These are phyloP conservation scores for Catostomus latipinnis DNA, from an alignment of 2,797 vertebrate species.

Conservation along the genomic window DNA sequence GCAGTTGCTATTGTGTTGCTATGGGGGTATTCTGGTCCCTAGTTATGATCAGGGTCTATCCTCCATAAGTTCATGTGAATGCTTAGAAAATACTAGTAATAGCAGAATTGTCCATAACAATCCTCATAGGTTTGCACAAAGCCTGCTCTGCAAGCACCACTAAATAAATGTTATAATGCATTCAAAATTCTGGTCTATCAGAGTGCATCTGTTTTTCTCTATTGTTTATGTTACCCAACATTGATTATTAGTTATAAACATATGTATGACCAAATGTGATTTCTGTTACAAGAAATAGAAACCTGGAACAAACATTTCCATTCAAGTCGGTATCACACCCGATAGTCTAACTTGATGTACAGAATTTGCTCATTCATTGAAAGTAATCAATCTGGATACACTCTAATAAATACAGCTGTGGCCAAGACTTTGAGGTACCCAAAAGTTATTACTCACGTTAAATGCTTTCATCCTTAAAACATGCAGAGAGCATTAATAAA, in stretches of 20 bases:
- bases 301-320: conserved; percentile 5
- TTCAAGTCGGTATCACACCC: conserved; percentile 11
- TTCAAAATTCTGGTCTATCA: not conserved
- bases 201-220: not conserved
- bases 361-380: conserved; percentile 47
- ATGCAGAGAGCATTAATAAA: conserved; percentile 44
- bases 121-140: too few relatives aligned
- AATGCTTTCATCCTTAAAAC: conserved; percentile 38
- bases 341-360: conserved; percentile 21
- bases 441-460: conserved; percentile 42
- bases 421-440: conserved; percentile 17
- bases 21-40: too few relatives aligned
- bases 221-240: conserved; percentile 10
- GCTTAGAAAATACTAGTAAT: too few relatives aligned
- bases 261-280: conserved; percentile 5
- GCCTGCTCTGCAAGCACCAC: too few relatives aligned
- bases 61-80: too few relatives aligned
- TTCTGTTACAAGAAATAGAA: conserved; percentile 21
- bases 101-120: too few relatives aligned
- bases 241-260: not conserved
- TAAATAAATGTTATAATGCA: not conserved
- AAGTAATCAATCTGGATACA: conserved; percentile 35
- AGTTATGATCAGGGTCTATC: too few relatives aligned
- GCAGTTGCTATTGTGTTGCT: too few relatives aligned
- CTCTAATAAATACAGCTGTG: conserved; percentile 43